These are phyloP conservation scores for Clarias macrocephalus DNA, from an alignment of 2,113 vertebrate species.

Conservation along the genomic window DNA sequence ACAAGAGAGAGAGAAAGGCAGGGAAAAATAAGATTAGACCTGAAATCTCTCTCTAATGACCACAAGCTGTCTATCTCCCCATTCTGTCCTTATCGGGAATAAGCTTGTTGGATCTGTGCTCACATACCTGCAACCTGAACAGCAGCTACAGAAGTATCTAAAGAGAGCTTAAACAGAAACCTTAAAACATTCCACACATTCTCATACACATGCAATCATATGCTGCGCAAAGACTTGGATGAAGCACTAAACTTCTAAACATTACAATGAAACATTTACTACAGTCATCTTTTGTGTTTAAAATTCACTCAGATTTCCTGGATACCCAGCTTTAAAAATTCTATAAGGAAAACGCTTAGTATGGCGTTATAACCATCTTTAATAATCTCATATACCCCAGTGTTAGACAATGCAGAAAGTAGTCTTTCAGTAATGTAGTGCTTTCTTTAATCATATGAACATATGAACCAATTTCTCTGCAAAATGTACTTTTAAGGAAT, in stretches of 20 bases:
- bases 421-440: neutral
- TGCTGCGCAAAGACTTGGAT: neutral
- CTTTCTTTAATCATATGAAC: neutral
- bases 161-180: slow-evolving; percentile 6
- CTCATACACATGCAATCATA: neutral
- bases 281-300: neutral
- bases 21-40: slow-evolving; percentile 50
- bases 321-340: neutral
- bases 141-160: neutral
- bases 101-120: slow-evolving; percentile 45
- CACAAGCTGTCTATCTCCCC: slow-evolving; percentile 67
- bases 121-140: slow-evolving; percentile 19
- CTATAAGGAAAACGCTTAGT: neutral
- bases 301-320: neutral
- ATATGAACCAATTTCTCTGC: neutral
- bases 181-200: neutral
- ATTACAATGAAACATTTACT: neutral
- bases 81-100: slow-evolving; percentile 55
- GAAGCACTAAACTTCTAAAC: neutral
- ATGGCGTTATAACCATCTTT: neutral
- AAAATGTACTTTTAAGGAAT: no score
- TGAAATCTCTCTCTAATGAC: slow-evolving; percentile 71
- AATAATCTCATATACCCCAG: neutral
- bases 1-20: slow-evolving; percentile 57
- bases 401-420: neutral